Percentiles rank a stretch among this genome's conserved stretches.
Conservation (phyloP, 2,797 vertebrate genomes). For the Enteromius radiatus region DNA sequence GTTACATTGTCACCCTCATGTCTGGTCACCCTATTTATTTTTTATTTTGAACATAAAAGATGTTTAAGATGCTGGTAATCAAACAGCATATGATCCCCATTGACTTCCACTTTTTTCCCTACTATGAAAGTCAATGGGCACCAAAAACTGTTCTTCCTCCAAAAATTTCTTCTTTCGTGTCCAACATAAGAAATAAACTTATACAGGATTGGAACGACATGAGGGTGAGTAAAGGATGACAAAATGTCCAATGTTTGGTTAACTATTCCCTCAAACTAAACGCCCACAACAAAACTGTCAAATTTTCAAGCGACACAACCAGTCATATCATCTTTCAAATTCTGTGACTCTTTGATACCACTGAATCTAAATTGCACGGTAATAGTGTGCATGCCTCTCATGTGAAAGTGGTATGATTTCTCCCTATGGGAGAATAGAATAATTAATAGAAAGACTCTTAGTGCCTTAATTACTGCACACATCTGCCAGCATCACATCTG, state of each 20-base stretch:
- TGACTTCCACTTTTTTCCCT: too few species aligned
- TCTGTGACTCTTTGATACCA: neutral
- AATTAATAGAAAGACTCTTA: slow-evolving; percentile 37
- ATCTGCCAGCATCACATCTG: slow-evolving; percentile 48
- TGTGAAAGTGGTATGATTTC: slow-evolving; percentile 3
- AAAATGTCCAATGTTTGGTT: neutral
- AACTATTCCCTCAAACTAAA: neutral
- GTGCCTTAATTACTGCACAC: slow-evolving; percentile 43
- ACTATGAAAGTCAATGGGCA: too few species aligned
- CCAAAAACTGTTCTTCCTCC: too few species aligned
- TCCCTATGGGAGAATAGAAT: slow-evolving; percentile 42
- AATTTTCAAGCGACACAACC: neutral
- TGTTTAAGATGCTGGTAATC: too few species aligned
- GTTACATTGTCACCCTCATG: too few species aligned
- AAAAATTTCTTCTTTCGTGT: too few species aligned
- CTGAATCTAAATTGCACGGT: slow-evolving; percentile 6
- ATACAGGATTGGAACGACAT: too few species aligned
- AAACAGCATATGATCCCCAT: too few species aligned
- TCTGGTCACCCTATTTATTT: neutral
- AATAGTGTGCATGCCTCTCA: slow-evolving; percentile 8
- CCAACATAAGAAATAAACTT: too few species aligned
- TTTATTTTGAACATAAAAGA: too few species aligned
- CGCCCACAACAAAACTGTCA: neutral
- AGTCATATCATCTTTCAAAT: neutral
- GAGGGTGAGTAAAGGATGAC: neutral